These are phyloP conservation scores for Pseudochaenichthys georgianus DNA, from an alignment of 2,797 vertebrate genomes.

Conservation along the genomic window DNA sequence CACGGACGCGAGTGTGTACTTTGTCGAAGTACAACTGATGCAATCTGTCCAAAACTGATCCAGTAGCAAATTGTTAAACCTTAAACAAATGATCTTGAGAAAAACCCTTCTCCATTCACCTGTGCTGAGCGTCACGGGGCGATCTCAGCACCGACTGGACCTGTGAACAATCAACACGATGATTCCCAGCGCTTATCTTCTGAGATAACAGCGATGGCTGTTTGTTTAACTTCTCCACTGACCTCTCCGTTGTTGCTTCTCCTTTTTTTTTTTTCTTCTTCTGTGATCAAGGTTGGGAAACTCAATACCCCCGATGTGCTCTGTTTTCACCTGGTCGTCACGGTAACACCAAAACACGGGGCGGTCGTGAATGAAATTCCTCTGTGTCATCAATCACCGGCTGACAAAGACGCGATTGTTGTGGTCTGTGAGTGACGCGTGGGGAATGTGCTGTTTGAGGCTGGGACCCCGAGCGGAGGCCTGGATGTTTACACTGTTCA, in stretches of 20 bases:
- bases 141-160: slow-evolving; percentile 54
- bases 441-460: slow-evolving; percentile 68
- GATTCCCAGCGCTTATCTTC: slow-evolving; percentile 78
- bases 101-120: not conserved
- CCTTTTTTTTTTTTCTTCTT: slow-evolving; percentile 45
- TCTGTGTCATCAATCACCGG: slow-evolving; percentile 81
- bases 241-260: slow-evolving; percentile 64
- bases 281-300: slow-evolving; percentile 75
- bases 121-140: slow-evolving; percentile 6
- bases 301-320: slow-evolving; percentile 60
- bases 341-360: slow-evolving; percentile 78
- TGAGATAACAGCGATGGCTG: slow-evolving; percentile 77
- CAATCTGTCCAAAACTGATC: slow-evolving; percentile 37
- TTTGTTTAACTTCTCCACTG: slow-evolving; percentile 80
- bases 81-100: slow-evolving; percentile 28
- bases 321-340: slow-evolving; percentile 84
- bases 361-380: slow-evolving; percentile 80
- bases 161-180: slow-evolving; percentile 73
- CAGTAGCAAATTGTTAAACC: slow-evolving; percentile 36
- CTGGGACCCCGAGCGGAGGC: slow-evolving; percentile 57
- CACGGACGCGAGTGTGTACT: slow-evolving; percentile 28
- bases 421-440: slow-evolving; percentile 63
- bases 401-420: slow-evolving; percentile 77
- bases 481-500: slow-evolving; percentile 77
- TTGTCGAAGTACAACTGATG: slow-evolving; percentile 18